Evolutionary conservation across 1,140 invertebrate genomes (phyloP).

Genomic region (Schlechtendalia chinensis): DNA sequence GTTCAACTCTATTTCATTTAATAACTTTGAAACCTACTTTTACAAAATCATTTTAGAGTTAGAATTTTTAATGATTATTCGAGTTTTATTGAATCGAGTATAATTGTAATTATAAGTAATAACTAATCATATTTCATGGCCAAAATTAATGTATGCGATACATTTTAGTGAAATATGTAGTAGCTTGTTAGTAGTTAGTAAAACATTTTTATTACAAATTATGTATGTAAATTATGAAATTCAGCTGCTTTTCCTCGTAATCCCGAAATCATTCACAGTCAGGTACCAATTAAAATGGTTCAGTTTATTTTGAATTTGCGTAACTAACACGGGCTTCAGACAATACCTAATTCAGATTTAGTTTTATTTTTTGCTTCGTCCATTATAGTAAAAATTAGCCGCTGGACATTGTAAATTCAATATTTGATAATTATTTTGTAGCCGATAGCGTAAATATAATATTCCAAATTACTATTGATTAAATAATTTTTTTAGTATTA

Average conservation of each 20-base stretch:
- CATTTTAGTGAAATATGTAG: not conserved
- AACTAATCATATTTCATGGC: not conserved
- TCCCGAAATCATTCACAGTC: not conserved
- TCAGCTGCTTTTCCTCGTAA: not conserved
- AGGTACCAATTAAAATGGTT: not conserved
- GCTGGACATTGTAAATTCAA: not conserved
- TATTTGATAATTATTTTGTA: too few relatives aligned
- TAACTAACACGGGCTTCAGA: not conserved
- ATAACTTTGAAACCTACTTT: conserved; percentile 11
- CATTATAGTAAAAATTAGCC: not conserved
- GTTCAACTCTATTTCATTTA: not conserved
- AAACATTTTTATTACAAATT: not conserved
- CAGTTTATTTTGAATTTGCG: not conserved
- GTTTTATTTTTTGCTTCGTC: not conserved
- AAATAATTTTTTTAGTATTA: too few relatives aligned
- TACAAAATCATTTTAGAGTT: not conserved
- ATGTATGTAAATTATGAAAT: conserved; percentile 1
- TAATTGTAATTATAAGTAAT: not conserved
- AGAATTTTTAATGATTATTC: conserved; percentile 8
- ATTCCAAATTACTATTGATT: too few relatives aligned
- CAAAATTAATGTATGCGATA: not conserved
- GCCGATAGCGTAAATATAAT: too few relatives aligned
- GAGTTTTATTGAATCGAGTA: not conserved
- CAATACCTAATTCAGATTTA: not conserved
- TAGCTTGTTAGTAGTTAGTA: not conserved